These are phyloP conservation scores for Hypercompe scribonia DNA, from an alignment of 2,888 invertebrate genomes.

Conservation along the genomic window DNA sequence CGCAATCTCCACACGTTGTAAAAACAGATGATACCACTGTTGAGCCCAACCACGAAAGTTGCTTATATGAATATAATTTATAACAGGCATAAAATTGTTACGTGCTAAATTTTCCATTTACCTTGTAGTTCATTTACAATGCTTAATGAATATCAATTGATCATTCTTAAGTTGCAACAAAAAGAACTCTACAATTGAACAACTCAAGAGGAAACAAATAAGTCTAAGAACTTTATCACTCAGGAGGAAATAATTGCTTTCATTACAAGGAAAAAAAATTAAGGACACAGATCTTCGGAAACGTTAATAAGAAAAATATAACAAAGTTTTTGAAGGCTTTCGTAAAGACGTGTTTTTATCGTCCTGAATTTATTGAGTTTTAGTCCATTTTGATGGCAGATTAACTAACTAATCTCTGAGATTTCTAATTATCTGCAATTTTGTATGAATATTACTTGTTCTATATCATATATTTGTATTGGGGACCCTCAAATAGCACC, in stretches of 20 bases:
- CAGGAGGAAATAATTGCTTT: background rate
- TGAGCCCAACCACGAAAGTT: background rate
- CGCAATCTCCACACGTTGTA: too few relatives aligned
- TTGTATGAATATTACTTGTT: too few relatives aligned
- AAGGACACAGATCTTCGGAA: background rate
- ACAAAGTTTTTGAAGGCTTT: background rate
- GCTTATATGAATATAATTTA: background rate
- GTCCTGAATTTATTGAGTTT: background rate
- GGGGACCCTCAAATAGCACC: too few relatives aligned
- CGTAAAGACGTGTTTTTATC: background rate
- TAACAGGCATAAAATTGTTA: too few relatives aligned
- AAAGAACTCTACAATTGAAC: background rate
- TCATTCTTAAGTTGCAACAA: background rate
- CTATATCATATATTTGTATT: too few relatives aligned
- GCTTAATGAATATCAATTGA: background rate
- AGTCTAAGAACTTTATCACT: slow-evolving; percentile 5
- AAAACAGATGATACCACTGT: too few relatives aligned
- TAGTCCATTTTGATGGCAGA: background rate
- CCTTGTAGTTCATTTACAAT: background rate
- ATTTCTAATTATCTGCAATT: too few relatives aligned
- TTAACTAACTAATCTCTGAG: background rate
- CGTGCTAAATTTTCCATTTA: background rate
- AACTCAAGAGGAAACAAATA: background rate
- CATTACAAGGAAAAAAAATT: background rate
- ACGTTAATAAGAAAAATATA: background rate